Evolutionary conservation across 2,113 vertebrate species (phyloP).

Genomic region (Polypterus bichir): DNA sequence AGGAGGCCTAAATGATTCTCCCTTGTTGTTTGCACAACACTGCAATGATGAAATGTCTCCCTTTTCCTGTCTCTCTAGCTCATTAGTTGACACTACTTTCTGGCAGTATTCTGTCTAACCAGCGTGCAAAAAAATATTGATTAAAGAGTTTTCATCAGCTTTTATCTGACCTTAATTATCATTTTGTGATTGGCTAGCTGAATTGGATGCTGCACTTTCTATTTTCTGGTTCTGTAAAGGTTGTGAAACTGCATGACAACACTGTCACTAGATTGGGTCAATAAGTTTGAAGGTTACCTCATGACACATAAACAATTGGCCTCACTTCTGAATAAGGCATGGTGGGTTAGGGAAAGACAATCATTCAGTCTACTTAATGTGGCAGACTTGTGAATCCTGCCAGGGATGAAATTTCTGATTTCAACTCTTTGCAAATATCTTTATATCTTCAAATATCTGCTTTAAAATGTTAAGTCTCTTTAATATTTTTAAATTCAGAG

Average conservation of each 20-base stretch:
- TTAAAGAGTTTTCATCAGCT: slow-evolving; percentile 27
- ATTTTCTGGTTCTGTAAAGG: slow-evolving; percentile 15
- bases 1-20: slow-evolving; percentile 7
- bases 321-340: neutral
- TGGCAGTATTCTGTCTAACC: slow-evolving; percentile 18
- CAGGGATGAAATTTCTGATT: neutral
- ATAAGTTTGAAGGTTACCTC: neutral
- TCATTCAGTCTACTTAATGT: no score
- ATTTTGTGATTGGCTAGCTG: slow-evolving; percentile 21
- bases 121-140: slow-evolving; percentile 28
- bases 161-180: slow-evolving; percentile 29
- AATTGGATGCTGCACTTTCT: slow-evolving; percentile 11
- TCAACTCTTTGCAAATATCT: no score
- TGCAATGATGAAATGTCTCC: slow-evolving; percentile 5
- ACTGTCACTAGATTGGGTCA: slow-evolving; percentile 9
- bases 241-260: slow-evolving; percentile 10
- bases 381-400: no score
- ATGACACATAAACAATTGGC: slow-evolving; percentile 2
- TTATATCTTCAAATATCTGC: no score
- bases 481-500: no score
- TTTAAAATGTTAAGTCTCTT: no score
- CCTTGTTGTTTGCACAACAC: neutral
- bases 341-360: neutral
- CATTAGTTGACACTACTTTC: slow-evolving; percentile 22
- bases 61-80: slow-evolving; percentile 15